phyloP scores from a whole-genome alignment of 2,888 invertebrate genomes.

The Protophormia terraenovae region DNA sequence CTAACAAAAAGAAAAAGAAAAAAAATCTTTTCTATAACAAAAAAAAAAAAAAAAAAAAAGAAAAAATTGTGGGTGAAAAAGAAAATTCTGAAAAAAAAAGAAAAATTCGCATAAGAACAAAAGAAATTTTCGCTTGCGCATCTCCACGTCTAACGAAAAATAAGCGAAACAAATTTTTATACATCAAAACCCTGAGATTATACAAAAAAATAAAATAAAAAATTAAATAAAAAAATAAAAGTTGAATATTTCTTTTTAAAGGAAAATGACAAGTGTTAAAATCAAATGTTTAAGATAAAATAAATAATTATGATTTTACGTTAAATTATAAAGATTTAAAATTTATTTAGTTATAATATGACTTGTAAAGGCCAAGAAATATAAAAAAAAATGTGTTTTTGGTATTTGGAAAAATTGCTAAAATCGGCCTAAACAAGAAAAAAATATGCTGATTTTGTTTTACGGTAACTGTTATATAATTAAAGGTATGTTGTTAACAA shows the following conservation, averaged over 20 bases:
- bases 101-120: conserved; percentile 60
- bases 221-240: not conserved
- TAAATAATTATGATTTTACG: conserved; percentile 33
- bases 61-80: conserved; percentile 60
- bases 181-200: conserved; percentile 47
- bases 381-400: not conserved
- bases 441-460: conserved; percentile 37
- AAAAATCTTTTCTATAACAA: conserved; percentile 50
- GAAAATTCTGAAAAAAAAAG: conserved; percentile 46
- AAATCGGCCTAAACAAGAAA: conserved; percentile 32
- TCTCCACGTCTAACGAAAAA: conserved; percentile 58
- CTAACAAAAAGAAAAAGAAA: conserved; percentile 43
- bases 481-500: conserved; percentile 54
- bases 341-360: not conserved
- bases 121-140: conserved; percentile 67
- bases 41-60: conserved; percentile 51
- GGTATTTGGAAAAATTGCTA: not conserved
- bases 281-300: no score
- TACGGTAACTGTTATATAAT: conserved; percentile 64
- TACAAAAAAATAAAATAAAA: not conserved
- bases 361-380: not conserved
- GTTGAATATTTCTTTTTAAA: no score
- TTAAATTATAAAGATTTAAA: not conserved
- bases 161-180: conserved; percentile 42
- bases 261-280: not conserved